Percentiles rank a stretch among this genome's conserved stretches.
Evolutionary conservation across 2,113 vertebrate species (phyloP).

Genomic region (Atrichornis clamosus): DNA sequence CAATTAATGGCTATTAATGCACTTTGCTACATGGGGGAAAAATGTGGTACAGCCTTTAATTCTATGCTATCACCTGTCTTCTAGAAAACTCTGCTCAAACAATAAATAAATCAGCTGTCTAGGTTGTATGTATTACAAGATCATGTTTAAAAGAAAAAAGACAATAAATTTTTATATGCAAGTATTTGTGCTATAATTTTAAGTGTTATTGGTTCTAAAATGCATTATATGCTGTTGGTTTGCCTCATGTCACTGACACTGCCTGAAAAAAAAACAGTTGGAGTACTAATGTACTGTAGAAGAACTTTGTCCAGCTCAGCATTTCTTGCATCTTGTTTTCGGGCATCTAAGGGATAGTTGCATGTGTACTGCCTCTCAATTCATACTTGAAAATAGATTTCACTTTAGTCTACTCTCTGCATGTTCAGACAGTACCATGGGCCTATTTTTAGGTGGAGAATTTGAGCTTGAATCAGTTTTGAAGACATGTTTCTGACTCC

Average conservation of each 20-base stretch:
- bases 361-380: background rate
- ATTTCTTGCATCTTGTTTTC: background rate
- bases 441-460: background rate
- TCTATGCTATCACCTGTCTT: background rate
- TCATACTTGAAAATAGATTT: background rate
- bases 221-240: background rate
- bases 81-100: background rate
- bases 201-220: background rate
- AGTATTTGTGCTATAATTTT: background rate
- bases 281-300: rapidly evolving
- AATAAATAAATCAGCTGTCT: background rate
- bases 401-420: background rate
- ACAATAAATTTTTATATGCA: slow-evolving; percentile 60
- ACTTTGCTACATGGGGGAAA: background rate
- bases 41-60: background rate
- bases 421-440: background rate
- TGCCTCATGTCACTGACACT: background rate
- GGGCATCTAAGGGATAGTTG: background rate
- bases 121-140: background rate
- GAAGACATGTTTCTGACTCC: background rate
- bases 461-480: background rate
- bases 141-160: background rate
- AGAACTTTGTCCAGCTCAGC: background rate
- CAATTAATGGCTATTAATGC: background rate
- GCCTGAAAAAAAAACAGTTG: background rate